Evolutionary conservation across 2,888 invertebrate species (phyloP).

Genomic region (Tinea trinotella): DNA sequence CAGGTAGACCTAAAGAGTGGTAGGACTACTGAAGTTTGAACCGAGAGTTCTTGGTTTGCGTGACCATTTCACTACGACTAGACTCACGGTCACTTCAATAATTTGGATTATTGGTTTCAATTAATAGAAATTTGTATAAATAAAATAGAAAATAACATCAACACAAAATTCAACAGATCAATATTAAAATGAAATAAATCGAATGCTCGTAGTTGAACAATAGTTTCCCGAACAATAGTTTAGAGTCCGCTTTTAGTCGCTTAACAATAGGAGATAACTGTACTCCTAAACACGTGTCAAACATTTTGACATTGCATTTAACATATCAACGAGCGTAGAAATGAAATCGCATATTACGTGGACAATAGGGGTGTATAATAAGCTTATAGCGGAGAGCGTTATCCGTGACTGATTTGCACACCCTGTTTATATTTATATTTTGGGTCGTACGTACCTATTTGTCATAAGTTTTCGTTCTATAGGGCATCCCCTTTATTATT

Average conservation of each 20-base stretch:
- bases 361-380: slow-evolving; percentile 38
- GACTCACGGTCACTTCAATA: no score
- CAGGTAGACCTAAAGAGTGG: no score
- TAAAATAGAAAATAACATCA: no score
- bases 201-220: background rate
- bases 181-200: background rate
- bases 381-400: slow-evolving; percentile 27
- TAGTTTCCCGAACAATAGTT: background rate
- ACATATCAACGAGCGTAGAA: slow-evolving; percentile 50
- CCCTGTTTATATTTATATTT: slow-evolving; percentile 35
- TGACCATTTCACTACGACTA: no score
- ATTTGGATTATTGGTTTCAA: no score
- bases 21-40: no score
- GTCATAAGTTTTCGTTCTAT: no score
- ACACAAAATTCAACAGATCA: no score
- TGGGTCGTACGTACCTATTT: no score
- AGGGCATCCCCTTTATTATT: no score
- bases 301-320: slow-evolving; percentile 52
- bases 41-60: no score
- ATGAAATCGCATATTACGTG: slow-evolving; percentile 28
- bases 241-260: background rate
- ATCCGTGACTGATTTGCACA: slow-evolving; percentile 51
- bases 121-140: no score
- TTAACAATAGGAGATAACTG: slow-evolving; percentile 8
- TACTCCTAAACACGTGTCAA: slow-evolving; percentile 67